These are phyloP conservation scores for Corydoras sp. DNA, from an alignment of 2,113 vertebrate genomes.

Conservation along the genomic window DNA sequence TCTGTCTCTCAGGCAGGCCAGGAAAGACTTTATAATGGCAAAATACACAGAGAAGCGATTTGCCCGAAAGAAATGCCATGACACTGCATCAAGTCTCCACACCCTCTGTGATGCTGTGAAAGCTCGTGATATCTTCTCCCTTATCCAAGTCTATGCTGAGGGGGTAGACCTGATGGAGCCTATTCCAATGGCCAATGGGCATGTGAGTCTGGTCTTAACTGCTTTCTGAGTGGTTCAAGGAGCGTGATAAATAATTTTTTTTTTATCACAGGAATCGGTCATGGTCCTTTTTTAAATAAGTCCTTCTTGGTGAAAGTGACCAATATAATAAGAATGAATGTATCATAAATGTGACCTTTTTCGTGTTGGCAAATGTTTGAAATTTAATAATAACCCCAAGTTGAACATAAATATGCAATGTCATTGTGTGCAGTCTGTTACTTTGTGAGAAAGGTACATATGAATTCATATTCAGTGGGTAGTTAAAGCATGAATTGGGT, in stretches of 20 bases:
- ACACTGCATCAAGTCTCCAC: conserved; percentile 76
- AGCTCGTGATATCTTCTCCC: conserved; percentile 84
- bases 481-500: no score
- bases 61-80: conserved; percentile 75
- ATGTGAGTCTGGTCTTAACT: conserved; percentile 71
- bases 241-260: not conserved
- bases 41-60: conserved; percentile 95
- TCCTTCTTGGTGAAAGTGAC: no score
- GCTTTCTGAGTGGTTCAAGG: not conserved
- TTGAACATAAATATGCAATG: no score
- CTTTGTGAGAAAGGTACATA: no score
- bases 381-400: no score
- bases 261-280: no score
- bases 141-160: conserved; percentile 90
- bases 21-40: conserved; percentile 96
- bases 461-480: no score
- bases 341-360: no score
- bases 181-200: conserved; percentile 91
- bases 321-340: no score
- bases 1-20: conserved; percentile 75
- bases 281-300: no score
- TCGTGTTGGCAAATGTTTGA: no score
- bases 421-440: no score
- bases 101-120: conserved; percentile 91
- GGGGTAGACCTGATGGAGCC: conserved; percentile 93